A percentile compares a stretch with the other conserved stretches of the same genome.
Conservation (phyloP, 1,140 invertebrate species). For the Cyclina sinensis region DNA sequence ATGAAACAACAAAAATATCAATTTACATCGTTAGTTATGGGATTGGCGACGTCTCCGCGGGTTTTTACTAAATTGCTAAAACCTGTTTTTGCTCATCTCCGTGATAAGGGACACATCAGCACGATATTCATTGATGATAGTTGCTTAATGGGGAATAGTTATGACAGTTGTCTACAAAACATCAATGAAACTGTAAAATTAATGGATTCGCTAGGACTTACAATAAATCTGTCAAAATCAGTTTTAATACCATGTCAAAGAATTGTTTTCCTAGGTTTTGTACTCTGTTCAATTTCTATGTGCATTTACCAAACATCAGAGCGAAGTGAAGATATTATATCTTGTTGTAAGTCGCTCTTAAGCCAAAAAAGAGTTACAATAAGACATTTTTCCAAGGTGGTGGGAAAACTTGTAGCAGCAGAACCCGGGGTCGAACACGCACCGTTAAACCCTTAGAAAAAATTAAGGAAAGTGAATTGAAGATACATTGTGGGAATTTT, state of each 20-base stretch:
- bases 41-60: background rate
- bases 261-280: conserved; percentile 6
- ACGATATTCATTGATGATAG: conserved; percentile 2
- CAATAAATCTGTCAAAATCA: background rate
- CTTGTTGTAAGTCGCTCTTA: background rate
- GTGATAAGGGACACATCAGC: background rate
- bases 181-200: conserved; percentile 9
- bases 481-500: background rate
- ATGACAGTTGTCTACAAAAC: background rate
- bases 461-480: background rate
- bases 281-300: background rate
- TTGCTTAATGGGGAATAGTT: background rate
- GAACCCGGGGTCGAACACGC: background rate
- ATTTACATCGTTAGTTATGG: conserved; percentile 11
- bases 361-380: background rate
- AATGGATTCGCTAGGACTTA: conserved; percentile 12
- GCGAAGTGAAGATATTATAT: background rate
- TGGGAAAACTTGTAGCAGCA: background rate
- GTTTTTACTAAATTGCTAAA: background rate
- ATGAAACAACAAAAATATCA: background rate
- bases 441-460: background rate
- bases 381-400: background rate
- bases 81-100: background rate
- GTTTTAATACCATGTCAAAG: background rate
- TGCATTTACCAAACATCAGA: background rate